Conservation (phyloP, 2,888 invertebrate species). For the Caenorhabditis sp. region DNA sequence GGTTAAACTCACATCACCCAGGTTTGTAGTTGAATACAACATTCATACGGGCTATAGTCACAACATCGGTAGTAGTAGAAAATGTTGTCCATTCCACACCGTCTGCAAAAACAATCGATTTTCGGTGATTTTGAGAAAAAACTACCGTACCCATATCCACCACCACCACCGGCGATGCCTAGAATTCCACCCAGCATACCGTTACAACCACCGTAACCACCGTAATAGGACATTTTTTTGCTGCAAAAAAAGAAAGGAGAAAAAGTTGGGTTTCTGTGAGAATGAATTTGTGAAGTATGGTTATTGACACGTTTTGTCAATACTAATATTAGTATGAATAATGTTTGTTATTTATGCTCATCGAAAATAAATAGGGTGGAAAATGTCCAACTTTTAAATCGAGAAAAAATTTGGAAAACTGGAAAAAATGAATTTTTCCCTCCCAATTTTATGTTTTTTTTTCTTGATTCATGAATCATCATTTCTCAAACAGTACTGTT, state of each 20-base stretch:
- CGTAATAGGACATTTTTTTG: conserved; percentile 41
- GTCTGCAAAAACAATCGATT: neutral
- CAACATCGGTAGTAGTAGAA: conserved; percentile 63
- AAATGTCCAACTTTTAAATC: too few relatives aligned
- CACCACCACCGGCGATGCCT: conserved; percentile 42
- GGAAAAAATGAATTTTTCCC: neutral
- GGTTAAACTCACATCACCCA: conserved; percentile 65
- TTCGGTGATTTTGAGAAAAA: neutral
- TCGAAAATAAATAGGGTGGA: neutral
- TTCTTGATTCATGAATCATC: neutral
- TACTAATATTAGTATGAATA: neutral
- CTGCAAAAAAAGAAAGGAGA: too few relatives aligned
- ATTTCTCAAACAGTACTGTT: neutral
- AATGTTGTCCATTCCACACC: conserved; percentile 58
- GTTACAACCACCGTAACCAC: conserved; percentile 41
- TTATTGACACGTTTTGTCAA: neutral
- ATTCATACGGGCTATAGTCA: conserved; percentile 58
- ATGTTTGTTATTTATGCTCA: neutral
- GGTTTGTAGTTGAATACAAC: conserved; percentile 60
- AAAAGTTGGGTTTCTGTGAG: too few relatives aligned
- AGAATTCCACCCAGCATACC: conserved; percentile 37
- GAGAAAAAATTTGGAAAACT: too few relatives aligned
- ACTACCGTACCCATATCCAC: conserved; percentile 50
- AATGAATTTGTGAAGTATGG: too few relatives aligned
- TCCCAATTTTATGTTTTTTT: neutral